Evolutionary conservation across 2,113 vertebrate genomes (phyloP).

Genomic region (Corythornis cristatus): DNA sequence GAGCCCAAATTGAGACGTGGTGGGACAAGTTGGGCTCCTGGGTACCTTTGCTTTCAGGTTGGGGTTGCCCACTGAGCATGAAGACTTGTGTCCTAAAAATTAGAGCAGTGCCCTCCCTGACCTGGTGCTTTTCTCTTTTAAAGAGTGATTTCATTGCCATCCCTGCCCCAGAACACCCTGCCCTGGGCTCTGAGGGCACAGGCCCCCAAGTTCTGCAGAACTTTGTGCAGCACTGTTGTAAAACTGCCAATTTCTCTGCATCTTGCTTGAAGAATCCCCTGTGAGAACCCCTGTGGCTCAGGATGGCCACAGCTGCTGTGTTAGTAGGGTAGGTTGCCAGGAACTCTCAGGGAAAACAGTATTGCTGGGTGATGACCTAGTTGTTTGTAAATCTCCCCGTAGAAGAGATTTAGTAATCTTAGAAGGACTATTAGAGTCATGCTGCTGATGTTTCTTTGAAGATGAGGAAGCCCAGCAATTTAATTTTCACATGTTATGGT

Average conservation of each 20-base stretch:
- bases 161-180: background rate
- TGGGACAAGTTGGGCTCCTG: background rate
- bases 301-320: background rate
- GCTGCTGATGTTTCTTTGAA: background rate
- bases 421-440: background rate
- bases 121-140: accelerated
- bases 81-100: background rate
- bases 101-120: accelerated
- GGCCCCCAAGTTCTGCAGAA: background rate
- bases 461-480: conserved; percentile 11
- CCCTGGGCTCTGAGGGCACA: background rate
- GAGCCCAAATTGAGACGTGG: accelerated
- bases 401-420: conserved; percentile 17
- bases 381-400: conserved; percentile 19
- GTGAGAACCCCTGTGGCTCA: background rate
- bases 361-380: conserved; percentile 26
- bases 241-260: background rate
- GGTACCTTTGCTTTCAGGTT: background rate
- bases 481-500: conserved; percentile 7
- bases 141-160: background rate
- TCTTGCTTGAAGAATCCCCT: background rate
- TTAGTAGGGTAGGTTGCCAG: background rate
- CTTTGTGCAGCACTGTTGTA: accelerated
- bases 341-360: background rate
- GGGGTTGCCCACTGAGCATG: background rate